These are phyloP conservation scores for Halcyon badia DNA, from an alignment of 2,797 vertebrate species.

Conservation along the genomic window DNA sequence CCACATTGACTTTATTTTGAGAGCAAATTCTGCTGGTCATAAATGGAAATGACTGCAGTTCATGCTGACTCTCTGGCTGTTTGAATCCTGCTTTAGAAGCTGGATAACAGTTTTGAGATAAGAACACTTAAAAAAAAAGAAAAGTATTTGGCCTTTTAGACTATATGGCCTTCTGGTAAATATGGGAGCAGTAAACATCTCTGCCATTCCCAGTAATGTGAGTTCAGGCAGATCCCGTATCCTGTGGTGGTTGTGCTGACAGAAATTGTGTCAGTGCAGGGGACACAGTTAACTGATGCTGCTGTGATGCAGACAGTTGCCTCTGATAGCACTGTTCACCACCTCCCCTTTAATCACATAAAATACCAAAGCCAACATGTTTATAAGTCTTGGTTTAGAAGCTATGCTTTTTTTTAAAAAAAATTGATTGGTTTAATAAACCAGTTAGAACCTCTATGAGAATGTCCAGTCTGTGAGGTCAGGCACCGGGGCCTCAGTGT, in stretches of 20 bases:
- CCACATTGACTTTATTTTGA: conserved; percentile 31
- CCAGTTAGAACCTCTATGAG: fast-evolving
- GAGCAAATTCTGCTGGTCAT: conserved; percentile 21
- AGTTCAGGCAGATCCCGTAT: background rate
- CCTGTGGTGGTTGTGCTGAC: background rate
- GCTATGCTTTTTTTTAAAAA: too few species aligned
- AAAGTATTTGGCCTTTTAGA: background rate
- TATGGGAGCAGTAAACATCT: background rate
- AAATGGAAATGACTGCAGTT: conserved; percentile 25
- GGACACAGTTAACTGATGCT: background rate
- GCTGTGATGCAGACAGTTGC: background rate
- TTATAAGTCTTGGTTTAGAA: background rate
- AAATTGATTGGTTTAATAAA: background rate
- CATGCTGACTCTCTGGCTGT: background rate
- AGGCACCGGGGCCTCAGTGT: fast-evolving
- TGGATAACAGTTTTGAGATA: conserved; percentile 10
- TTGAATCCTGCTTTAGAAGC: conserved; percentile 6
- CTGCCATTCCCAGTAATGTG: background rate
- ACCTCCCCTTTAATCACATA: background rate
- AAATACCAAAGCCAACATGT: background rate
- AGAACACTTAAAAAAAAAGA: background rate
- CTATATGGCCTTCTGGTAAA: background rate
- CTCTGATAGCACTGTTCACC: background rate
- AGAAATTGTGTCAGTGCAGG: background rate
- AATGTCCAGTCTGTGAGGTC: background rate